Conservation (phyloP, 2,113 vertebrate genomes). For the Rattus rattus region DNA sequence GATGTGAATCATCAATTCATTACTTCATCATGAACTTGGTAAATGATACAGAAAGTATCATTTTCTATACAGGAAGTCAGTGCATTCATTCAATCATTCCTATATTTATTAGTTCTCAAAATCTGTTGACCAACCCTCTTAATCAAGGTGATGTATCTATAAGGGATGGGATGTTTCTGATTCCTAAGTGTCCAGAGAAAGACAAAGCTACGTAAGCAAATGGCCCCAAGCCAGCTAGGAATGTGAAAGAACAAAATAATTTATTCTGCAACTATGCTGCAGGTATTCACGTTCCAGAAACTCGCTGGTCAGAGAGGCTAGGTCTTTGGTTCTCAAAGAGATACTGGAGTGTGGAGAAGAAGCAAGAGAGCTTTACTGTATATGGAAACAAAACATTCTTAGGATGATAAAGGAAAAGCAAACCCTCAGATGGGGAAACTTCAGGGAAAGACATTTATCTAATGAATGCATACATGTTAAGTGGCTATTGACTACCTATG, state of each 20-base stretch:
- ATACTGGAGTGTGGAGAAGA: neutral
- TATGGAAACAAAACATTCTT: neutral
- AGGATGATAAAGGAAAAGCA: neutral
- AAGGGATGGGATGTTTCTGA: neutral
- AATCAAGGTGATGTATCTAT: neutral
- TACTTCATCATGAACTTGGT: neutral
- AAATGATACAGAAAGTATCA: neutral
- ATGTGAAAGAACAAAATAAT: neutral
- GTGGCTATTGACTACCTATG: neutral
- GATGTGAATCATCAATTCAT: neutral
- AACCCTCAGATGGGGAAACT: neutral
- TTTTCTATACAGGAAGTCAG: neutral
- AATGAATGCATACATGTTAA: rapidly evolving
- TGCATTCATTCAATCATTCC: neutral
- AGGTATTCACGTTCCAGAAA: neutral
- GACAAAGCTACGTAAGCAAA: neutral
- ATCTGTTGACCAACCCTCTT: neutral
- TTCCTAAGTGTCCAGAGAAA: neutral
- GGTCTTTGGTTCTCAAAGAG: neutral
- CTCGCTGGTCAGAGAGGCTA: neutral
- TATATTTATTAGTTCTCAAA: conserved; percentile 13
- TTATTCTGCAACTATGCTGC: neutral
- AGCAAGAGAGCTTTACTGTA: neutral
- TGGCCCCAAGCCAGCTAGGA: neutral
- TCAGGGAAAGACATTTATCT: neutral